Base-by-base conservation (phyloP, 2,797 vertebrate species). In the Sebastes minor region DNA sequence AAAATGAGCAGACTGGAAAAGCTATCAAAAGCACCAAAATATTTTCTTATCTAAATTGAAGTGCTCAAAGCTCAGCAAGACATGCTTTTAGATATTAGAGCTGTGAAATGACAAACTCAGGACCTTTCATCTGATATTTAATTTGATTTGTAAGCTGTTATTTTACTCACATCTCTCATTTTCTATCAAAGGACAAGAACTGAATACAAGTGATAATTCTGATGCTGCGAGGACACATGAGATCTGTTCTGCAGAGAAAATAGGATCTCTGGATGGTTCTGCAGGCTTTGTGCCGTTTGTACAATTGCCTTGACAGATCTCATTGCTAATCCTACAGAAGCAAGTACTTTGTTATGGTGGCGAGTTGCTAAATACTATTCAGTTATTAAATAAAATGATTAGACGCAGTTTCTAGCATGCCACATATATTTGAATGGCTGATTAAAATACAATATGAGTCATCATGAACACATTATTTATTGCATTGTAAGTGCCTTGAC, bases 1-100 rank as follows among this genome's bases (percentile, higher is more conserved):
- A 79, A 83, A 81, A 38, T 61, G 63, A 83, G 76, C 55, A 25
- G 71, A 76, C 35, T 56, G 22, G 61, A 75, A 80, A 86, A 66
- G 53, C 72, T 78, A 73, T 84, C 72, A 83, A 78, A 82, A 78
- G 65, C 68, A 86, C 68, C 64, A 83, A 89, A 88, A 91, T 81
- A 80, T 87, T 79, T 87, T 86, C 87, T 92, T 88, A 92, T 92
- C 88, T 91, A 84, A 90, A 92, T 81, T 86, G 67, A 87, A 80
- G 78, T 35, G 59, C 81, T 91, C 76, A 83, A 82, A 85, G 86
- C 86, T 84, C 81, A 80, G 80, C 56, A 20, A 78, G 83, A 86
- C 82, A 73, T 70, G 59, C 79, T 68, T 81, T 87, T 60, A 87
- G 56, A 88, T 83, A 86, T 85, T 65, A 60, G 71, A 83, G 80